phyloP scores from a whole-genome alignment of 2,113 vertebrate species.

The Phrynosoma blainvillii region DNA sequence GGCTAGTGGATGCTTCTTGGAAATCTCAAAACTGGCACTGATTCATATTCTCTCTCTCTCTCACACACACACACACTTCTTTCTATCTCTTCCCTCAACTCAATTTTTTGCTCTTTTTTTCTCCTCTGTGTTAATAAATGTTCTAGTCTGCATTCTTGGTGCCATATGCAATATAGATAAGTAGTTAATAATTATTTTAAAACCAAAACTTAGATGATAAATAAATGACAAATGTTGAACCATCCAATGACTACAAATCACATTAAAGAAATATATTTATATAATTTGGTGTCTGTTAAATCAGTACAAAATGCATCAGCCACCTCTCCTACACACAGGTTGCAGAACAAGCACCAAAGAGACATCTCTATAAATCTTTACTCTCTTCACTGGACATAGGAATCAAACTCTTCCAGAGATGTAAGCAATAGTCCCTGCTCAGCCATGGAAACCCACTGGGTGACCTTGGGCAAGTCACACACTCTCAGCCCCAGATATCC shows the following conservation, averaged over 20 bases:
- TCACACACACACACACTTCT: no score
- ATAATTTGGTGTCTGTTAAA: background rate
- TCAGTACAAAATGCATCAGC: background rate
- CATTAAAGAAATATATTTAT: background rate
- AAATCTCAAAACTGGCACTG: background rate
- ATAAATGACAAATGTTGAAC: background rate
- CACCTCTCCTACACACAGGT: background rate
- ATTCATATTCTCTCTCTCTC: no score
- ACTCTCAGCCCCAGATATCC: no score
- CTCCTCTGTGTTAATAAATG: no score
- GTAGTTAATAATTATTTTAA: no score
- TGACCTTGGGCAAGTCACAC: no score
- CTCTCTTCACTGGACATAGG: background rate
- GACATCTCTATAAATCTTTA: background rate
- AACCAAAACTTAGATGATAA: background rate
- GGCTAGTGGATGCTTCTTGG: background rate
- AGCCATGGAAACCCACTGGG: no score
- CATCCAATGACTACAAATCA: background rate
- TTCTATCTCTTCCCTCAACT: no score
- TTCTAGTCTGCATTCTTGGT: no score
- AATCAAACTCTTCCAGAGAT: background rate
- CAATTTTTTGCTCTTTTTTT: no score
- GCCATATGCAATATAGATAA: no score
- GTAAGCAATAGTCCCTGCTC: no score
- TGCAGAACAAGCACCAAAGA: fast-evolving